Conservation (phyloP, 2,113 vertebrate species). For the Ivindomyrus marchei region DNA sequence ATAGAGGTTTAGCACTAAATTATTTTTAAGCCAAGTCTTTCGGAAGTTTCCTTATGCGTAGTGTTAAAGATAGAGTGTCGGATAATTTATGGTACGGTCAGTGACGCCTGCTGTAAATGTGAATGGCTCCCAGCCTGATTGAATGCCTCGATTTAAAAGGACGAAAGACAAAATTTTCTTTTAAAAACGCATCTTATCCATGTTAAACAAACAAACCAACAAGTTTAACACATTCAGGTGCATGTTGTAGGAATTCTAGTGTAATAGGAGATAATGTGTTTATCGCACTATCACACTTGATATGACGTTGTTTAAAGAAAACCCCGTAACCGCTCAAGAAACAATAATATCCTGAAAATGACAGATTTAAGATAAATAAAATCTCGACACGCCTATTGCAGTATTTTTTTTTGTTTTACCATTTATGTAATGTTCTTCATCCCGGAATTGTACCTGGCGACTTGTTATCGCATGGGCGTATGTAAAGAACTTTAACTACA, state of each 20-base stretch:
- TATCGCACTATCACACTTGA: background rate
- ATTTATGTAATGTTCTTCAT: background rate
- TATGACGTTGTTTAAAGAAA: background rate
- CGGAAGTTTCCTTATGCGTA: background rate
- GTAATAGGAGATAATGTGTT: background rate
- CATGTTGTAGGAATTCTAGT: background rate
- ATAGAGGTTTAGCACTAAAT: background rate
- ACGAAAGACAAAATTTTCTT: background rate
- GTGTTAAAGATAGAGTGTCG: background rate
- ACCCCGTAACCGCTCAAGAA: background rate
- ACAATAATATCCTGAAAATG: slow-evolving; percentile 1
- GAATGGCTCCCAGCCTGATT: background rate
- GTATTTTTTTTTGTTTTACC: background rate
- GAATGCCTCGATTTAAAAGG: background rate
- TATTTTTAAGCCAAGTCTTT: background rate
- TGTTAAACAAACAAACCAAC: background rate
- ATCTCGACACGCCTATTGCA: background rate
- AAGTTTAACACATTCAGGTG: background rate
- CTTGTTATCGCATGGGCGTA: slow-evolving; percentile 13
- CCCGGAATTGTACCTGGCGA: slow-evolving; percentile 8
- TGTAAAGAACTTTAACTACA: slow-evolving; percentile 19
- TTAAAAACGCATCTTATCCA: background rate
- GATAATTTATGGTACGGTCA: background rate
- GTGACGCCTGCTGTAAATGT: background rate
- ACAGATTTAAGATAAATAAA: background rate